Conservation (phyloP, 2,113 vertebrate genomes). For the Cyanoramphus novaezelandiae region DNA sequence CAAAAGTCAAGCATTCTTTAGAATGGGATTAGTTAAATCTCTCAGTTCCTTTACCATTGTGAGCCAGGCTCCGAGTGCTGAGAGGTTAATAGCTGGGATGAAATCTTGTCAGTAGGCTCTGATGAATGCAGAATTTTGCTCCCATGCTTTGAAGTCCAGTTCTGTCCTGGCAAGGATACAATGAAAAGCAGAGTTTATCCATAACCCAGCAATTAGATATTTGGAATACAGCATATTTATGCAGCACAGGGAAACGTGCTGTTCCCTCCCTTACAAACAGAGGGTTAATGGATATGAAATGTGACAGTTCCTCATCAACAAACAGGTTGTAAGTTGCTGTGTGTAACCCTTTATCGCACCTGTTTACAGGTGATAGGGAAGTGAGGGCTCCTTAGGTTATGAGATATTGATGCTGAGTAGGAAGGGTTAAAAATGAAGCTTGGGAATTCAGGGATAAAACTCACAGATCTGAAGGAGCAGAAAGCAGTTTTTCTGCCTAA, state of each 20-base stretch:
- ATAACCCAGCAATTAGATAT: conserved; percentile 44
- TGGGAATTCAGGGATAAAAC: not conserved
- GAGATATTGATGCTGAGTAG: not conserved
- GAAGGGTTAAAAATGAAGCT: not conserved
- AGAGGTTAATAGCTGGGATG: conserved; percentile 81
- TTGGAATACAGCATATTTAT: conserved; percentile 22
- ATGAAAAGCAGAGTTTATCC: conserved; percentile 63
- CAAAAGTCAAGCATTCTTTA: conserved; percentile 79
- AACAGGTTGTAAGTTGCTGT: not conserved
- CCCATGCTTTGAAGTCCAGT: conserved; percentile 78
- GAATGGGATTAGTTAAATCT: conserved; percentile 80
- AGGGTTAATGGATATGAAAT: not conserved
- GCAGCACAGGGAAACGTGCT: not conserved
- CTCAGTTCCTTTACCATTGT: conserved; percentile 72
- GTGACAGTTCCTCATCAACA: not conserved
- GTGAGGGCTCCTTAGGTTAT: not conserved
- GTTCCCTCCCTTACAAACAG: not conserved
- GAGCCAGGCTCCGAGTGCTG: conserved; percentile 73
- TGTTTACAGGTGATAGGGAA: not conserved
- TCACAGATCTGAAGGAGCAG: not conserved
- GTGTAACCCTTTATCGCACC: not conserved
- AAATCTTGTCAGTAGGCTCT: conserved; percentile 80
- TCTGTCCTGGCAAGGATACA: conserved; percentile 78
- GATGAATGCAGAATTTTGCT: conserved; percentile 76
- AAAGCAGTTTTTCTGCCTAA: not conserved